Evolutionary conservation across 37 sponge, comb jelly and placozoan genomes (phyloP), one percentile per base, ranked within the genome.

Genomic region (Diacarnus erythraeanus): DNA sequence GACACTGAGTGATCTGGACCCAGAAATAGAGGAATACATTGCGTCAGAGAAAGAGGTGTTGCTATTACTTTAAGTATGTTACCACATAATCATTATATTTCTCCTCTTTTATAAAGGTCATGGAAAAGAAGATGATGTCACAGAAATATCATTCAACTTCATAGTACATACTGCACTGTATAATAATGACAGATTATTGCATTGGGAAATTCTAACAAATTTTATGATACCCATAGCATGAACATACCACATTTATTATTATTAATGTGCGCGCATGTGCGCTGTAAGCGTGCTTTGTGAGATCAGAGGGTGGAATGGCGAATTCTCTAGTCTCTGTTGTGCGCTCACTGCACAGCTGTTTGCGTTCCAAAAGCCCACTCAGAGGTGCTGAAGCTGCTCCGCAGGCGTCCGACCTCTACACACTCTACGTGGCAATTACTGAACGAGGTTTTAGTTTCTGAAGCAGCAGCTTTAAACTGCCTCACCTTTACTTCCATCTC

Each of bases 401-500:
- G 36, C 42, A 73, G 12, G 85, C 89, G 6, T 72, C 63, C 2
- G 89, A 92, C 31, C 78, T 92, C 27, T 88, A 85, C 75, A 66
- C 84, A 0, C 71, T 92, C 25, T 88, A 83, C 44, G 38, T 92
- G 22, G 93, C 81, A 25, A 86, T 80, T 34, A 81, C 92, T 33
- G 92, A 92, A 43, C 37, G 84, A 67, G 88, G 88, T 87, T 26
- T n/a, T 30, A 2, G 34, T 36, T 25, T 54, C 21, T 22, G 23
- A 63, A 64, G 5, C 2, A 6, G 22, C 43, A 3, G 43, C 34
- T 30, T 56, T 65, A 3, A 1, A 65, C 31, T 30, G 10, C 29
- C 35, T 12, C 66, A 3, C 5, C 34, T 12, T 31, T 3, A 18
- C 38, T 9, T 37, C 59, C 4, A 6, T 25, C 22, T 25, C 2